These are phyloP conservation scores for Contarinia nasturtii DNA, from an alignment of 1,140 invertebrate genomes.

Conservation along the genomic window DNA sequence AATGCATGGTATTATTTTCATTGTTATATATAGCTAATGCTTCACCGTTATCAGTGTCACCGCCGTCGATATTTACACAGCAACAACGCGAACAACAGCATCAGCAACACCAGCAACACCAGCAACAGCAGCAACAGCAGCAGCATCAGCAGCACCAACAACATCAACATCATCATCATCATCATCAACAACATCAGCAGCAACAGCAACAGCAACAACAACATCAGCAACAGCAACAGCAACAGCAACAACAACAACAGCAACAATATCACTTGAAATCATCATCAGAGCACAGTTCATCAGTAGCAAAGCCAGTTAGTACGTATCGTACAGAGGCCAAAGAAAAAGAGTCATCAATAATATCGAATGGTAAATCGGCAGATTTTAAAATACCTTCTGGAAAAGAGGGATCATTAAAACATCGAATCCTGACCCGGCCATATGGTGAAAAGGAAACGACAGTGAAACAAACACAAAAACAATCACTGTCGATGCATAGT, in stretches of 20 bases:
- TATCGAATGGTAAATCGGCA: background rate
- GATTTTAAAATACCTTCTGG: slow-evolving; percentile 25
- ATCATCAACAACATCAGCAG: slow-evolving; percentile 2
- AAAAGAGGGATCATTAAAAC: slow-evolving; percentile 27
- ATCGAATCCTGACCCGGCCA: slow-evolving; percentile 23
- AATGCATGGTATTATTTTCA: no score
- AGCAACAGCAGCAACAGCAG: background rate
- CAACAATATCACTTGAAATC: background rate
- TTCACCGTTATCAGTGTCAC: no score
- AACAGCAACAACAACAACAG: background rate
- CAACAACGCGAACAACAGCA: background rate
- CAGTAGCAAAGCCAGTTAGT: slow-evolving; percentile 4
- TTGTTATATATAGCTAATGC: no score
- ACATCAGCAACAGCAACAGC: background rate
- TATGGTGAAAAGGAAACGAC: background rate
- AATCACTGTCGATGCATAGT: background rate
- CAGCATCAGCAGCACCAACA: background rate
- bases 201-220: slow-evolving; percentile 1
- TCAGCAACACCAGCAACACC: background rate
- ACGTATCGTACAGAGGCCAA: background rate
- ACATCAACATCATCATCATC: background rate
- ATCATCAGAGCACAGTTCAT: slow-evolving; percentile 4
- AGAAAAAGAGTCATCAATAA: slow-evolving; percentile 1
- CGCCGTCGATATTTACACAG: no score
- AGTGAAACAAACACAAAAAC: background rate